A percentile compares a stretch with the other conserved stretches of the same genome.
Conservation (phyloP, 2,888 invertebrate species). For the Mythimna impura region DNA sequence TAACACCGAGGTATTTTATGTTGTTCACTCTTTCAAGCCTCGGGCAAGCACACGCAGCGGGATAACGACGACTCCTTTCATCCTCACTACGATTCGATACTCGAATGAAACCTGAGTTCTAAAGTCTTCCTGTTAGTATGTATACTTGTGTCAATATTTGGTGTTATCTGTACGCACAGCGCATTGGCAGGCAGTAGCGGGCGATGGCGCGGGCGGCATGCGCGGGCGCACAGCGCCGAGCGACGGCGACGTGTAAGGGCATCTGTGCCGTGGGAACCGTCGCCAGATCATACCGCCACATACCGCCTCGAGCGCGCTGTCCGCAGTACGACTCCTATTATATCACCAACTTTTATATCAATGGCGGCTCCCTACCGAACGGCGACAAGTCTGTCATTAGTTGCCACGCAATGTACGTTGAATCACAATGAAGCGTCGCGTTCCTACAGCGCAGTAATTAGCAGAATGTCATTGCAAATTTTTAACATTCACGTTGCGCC, state of each 20-base stretch:
- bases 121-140: not conserved
- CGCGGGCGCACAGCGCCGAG: conserved; percentile 58
- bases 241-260: conserved; percentile 77
- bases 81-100: not conserved
- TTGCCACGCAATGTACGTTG: conserved; percentile 44
- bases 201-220: conserved; percentile 35
- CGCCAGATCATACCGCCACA: conserved; percentile 67
- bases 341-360: conserved; percentile 21
- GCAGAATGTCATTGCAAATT: conserved; percentile 75
- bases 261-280: conserved; percentile 87
- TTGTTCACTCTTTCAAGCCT: too few relatives aligned
- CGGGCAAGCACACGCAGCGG: too few relatives aligned
- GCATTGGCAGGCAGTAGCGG: conserved; percentile 39
- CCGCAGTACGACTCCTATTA: not conserved
- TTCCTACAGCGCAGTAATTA: conserved; percentile 62
- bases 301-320: conserved; percentile 43
- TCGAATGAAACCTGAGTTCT: not conserved
- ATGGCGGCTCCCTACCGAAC: not conserved
- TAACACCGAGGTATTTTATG: too few relatives aligned
- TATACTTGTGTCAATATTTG: conserved; percentile 35
- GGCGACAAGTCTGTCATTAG: not conserved
- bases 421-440: not conserved
- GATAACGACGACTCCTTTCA: not conserved
- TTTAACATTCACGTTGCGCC: conserved; percentile 74
- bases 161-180: conserved; percentile 56